These are phyloP conservation scores for Hippopotamyrus pictus DNA, from an alignment of 2,797 vertebrate species.

Conservation along the genomic window DNA sequence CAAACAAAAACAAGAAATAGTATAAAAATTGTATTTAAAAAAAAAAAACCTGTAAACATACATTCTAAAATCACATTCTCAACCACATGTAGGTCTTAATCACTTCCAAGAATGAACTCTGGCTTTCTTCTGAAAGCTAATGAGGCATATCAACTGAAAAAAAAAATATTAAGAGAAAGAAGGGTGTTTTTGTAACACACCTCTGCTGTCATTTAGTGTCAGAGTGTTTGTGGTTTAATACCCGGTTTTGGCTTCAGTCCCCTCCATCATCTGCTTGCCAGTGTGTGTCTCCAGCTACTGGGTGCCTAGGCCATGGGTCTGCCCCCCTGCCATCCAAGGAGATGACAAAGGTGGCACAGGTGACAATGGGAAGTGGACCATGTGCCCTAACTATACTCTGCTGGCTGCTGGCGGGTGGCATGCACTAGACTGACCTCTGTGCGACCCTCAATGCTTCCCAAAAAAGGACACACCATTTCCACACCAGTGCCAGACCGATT, in stretches of 20 bases:
- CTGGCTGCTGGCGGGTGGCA: background rate
- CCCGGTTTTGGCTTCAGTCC: background rate
- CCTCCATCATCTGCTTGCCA: background rate
- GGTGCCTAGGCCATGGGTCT: background rate
- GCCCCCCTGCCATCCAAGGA: constrained; percentile 19
- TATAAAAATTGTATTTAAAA: background rate
- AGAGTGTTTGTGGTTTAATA: constrained; percentile 5
- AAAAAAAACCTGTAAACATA: background rate
- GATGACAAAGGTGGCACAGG: constrained; percentile 18
- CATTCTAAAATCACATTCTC: background rate
- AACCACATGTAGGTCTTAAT: background rate
- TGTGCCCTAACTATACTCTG: constrained; percentile 14
- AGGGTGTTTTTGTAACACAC: background rate
- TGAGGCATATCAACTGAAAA: background rate
- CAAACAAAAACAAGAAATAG: background rate
- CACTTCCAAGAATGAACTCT: background rate
- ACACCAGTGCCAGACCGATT: background rate
- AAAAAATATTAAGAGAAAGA: background rate
- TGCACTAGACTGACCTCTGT: background rate
- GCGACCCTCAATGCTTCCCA: background rate
- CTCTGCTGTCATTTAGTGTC: background rate
- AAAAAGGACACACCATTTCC: background rate
- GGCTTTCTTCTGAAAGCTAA: background rate
- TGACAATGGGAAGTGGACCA: constrained; percentile 22
- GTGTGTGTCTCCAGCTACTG: background rate